These are phyloP conservation scores for Chelon auratus DNA, from an alignment of 2,797 vertebrate genomes.

Conservation along the genomic window DNA sequence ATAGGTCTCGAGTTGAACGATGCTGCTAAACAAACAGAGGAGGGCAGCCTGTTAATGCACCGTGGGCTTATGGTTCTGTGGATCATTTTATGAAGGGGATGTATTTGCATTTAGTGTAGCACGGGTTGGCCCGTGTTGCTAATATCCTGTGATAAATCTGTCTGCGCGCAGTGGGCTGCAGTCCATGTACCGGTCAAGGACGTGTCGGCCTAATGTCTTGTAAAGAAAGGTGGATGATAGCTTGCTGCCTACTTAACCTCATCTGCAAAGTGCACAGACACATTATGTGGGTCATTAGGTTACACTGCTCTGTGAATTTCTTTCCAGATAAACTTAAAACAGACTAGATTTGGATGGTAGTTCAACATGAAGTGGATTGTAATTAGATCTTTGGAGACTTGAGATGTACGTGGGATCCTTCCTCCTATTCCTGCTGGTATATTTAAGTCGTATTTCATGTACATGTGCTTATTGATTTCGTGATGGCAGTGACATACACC, in stretches of 20 bases:
- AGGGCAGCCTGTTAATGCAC: conserved; percentile 19
- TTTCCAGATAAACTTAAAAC: conserved; percentile 7
- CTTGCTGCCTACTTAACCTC: conserved; percentile 39
- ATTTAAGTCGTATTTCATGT: not conserved
- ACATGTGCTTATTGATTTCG: not conserved
- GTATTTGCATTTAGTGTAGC: conserved; percentile 21
- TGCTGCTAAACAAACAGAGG: conserved; percentile 28
- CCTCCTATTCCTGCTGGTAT: too few relatives aligned
- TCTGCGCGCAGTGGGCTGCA: conserved; percentile 7
- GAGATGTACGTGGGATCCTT: conserved; percentile 1
- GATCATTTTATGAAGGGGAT: not conserved
- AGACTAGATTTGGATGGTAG: not conserved
- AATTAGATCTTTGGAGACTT: not conserved
- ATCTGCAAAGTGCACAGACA: conserved; percentile 46
- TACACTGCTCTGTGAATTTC: conserved; percentile 17
- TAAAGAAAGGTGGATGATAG: conserved; percentile 28
- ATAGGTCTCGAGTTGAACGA: conserved; percentile 63
- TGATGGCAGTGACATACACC: not conserved
- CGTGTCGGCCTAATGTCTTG: conserved; percentile 30
- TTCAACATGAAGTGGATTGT: not conserved
- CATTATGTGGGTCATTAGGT: conserved; percentile 29
- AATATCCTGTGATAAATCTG: conserved; percentile 30
- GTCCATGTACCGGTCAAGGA: conserved; percentile 25
- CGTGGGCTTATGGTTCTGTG: not conserved
- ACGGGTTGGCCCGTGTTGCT: conserved; percentile 17